Evolutionary conservation across 2,888 invertebrate genomes (phyloP).

Genomic region (Rosalia funebris): DNA sequence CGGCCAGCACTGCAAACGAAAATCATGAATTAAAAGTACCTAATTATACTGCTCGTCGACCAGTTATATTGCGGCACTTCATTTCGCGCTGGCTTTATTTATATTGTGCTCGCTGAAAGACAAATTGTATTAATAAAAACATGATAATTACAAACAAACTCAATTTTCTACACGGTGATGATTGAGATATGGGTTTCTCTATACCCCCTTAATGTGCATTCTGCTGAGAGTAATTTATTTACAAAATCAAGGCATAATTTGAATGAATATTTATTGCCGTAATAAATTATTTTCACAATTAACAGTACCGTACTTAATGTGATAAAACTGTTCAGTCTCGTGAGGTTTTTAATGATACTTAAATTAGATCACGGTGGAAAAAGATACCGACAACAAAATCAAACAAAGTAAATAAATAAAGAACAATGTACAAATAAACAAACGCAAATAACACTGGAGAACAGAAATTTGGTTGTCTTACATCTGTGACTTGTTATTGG

Average conservation of each 20-base stretch:
- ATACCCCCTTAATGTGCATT: constrained; percentile 12
- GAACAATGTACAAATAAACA: no score
- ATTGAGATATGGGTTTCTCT: constrained; percentile 29
- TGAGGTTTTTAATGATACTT: neutral
- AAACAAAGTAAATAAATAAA: no score
- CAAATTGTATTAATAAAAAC: constrained; percentile 32
- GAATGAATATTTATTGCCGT: constrained; percentile 29
- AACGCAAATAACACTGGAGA: no score
- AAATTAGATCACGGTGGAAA: neutral
- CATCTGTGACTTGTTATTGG: no score
- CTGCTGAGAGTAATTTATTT: constrained; percentile 26
- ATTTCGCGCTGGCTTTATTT: constrained; percentile 21
- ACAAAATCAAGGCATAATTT: constrained; percentile 29
- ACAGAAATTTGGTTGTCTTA: no score
- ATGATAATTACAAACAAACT: constrained; percentile 29
- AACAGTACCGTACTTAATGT: constrained; percentile 8
- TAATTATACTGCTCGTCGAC: constrained; percentile 13
- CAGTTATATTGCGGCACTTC: constrained; percentile 7
- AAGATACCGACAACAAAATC: no score
- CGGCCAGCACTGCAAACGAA: neutral
- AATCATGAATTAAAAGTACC: constrained; percentile 19
- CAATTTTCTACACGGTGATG: constrained; percentile 19
- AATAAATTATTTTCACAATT: constrained; percentile 32
- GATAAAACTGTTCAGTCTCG: neutral
- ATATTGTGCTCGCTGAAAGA: constrained; percentile 21